Evolutionary conservation across 1,140 invertebrate genomes (phyloP).

Genomic region (Phenacoccus solenopsis): DNA sequence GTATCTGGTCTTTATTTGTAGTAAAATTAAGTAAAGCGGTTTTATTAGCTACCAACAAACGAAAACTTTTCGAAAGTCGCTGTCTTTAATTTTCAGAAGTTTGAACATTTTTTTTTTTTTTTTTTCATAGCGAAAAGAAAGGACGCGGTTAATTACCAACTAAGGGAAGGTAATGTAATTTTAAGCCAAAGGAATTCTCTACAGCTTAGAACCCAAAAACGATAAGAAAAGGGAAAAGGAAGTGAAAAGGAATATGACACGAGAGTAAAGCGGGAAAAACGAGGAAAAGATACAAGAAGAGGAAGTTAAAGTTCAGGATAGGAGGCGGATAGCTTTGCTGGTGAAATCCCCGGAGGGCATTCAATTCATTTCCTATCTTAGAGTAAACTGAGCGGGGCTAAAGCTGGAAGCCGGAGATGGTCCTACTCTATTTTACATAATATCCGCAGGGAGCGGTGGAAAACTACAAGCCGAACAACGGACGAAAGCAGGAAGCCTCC

Average conservation of each 20-base stretch:
- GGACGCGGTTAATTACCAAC: not conserved
- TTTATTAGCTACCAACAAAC: not conserved
- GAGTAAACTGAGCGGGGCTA: not conserved
- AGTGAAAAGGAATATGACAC: slow-evolving; percentile 1
- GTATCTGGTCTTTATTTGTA: not conserved
- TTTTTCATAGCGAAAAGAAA: not conserved
- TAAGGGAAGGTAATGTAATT: not conserved
- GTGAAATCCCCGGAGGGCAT: not conserved
- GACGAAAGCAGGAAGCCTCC: not conserved
- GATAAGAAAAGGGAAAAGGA: slow-evolving; percentile 1
- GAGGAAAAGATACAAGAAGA: slow-evolving; percentile 1
- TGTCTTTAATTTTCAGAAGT: slow-evolving; percentile 2
- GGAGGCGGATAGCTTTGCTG: not conserved
- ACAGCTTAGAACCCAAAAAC: not conserved
- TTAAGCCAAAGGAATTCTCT: not conserved
- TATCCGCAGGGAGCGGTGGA: not conserved
- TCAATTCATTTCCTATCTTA: slow-evolving; percentile 3
- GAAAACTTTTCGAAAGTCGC: not conserved
- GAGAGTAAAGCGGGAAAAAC: not conserved
- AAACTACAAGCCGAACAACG: not conserved
- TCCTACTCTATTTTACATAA: slow-evolving; percentile 3
- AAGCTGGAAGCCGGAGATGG: not conserved
- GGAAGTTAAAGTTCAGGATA: not conserved
- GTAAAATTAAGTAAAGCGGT: not conserved
- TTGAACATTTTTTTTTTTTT: not conserved